Conservation (phyloP, 2,113 vertebrate species). For the Mastomys natalensis region DNA sequence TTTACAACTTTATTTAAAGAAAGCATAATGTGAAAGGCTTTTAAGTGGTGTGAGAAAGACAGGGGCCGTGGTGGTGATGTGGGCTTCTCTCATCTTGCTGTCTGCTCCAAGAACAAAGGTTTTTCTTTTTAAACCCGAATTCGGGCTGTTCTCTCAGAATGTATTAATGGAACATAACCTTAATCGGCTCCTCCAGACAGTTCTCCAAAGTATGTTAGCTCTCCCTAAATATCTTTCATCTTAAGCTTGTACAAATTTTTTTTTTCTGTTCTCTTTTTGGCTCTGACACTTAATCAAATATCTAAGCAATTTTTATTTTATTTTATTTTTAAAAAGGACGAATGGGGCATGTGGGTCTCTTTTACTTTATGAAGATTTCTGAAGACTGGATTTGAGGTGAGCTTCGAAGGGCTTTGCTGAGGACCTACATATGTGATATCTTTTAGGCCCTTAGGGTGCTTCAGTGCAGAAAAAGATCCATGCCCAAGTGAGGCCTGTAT, state of each 20-base stretch:
- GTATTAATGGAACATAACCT: conserved; percentile 71
- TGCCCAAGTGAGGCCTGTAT: neutral
- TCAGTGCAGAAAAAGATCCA: neutral
- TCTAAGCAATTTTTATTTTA: conserved; percentile 2
- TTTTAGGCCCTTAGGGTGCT: neutral
- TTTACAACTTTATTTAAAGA: conserved; percentile 80
- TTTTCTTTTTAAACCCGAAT: conserved; percentile 4
- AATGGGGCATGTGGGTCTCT: neutral
- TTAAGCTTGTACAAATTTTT: conserved; percentile 58
- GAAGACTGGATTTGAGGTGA: neutral
- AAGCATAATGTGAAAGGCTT: conserved; percentile 72
- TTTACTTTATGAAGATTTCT: conserved; percentile 17
- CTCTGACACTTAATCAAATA: neutral
- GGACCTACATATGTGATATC: neutral
- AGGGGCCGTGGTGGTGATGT: conserved; percentile 38
- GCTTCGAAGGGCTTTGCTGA: neutral
- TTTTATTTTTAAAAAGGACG: neutral
- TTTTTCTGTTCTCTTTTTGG: conserved; percentile 35
- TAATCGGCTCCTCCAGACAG: conserved; percentile 55
- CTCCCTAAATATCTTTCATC: conserved; percentile 49
- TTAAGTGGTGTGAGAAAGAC: conserved; percentile 6
- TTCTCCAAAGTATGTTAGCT: conserved; percentile 36
- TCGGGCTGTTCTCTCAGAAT: conserved; percentile 53
- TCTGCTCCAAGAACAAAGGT: conserved; percentile 72
- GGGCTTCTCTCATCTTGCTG: neutral